These are phyloP conservation scores for Crocidura indochinensis DNA, from an alignment of 2,797 vertebrate genomes.

Conservation along the genomic window DNA sequence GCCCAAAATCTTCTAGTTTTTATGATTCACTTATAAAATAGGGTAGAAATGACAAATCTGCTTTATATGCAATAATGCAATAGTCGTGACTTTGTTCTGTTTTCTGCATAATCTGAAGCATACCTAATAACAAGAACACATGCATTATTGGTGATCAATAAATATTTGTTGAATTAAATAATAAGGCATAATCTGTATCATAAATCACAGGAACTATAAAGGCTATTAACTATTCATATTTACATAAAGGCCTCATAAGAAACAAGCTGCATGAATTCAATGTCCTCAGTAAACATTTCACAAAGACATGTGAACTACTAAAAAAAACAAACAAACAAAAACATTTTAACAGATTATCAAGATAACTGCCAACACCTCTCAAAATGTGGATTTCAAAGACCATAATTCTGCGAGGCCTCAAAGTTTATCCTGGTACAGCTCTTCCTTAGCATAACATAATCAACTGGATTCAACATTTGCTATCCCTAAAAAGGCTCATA, in stretches of 20 bases:
- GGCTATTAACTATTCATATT: constrained; percentile 9
- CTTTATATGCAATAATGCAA: not conserved
- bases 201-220: constrained; percentile 41
- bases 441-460: constrained; percentile 45
- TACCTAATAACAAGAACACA: constrained; percentile 19
- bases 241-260: not conserved
- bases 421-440: constrained; percentile 55
- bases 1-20: not conserved
- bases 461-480: constrained; percentile 75
- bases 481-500: constrained; percentile 71
- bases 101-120: not conserved
- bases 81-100: not conserved
- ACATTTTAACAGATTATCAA: constrained; percentile 56
- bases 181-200: not conserved
- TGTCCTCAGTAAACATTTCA: constrained; percentile 61
- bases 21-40: not conserved
- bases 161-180: constrained; percentile 32
- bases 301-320: constrained; percentile 53
- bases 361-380: constrained; percentile 77
- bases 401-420: constrained; percentile 8
- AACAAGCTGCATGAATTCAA: constrained; percentile 55
- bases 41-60: not conserved
- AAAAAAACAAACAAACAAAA: not conserved
- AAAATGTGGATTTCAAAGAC: constrained; percentile 67
- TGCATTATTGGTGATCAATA: not conserved